Conservation (phyloP, 2,888 invertebrate genomes). For the Selenia dentaria region DNA sequence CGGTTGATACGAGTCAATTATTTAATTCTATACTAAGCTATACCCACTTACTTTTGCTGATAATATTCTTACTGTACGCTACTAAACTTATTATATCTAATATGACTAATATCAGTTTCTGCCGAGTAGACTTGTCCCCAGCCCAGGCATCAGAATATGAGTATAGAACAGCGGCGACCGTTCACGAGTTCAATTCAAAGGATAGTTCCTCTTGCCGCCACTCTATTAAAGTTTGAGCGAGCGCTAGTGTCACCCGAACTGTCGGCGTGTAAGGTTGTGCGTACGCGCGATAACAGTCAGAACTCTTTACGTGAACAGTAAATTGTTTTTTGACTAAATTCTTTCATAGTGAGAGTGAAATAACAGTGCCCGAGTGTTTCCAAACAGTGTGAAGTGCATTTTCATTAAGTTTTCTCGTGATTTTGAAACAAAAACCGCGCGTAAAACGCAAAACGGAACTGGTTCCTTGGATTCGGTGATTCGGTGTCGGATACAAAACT, state of each 20-base stretch:
- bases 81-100: no score
- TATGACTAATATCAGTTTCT: no score
- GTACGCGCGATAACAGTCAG: constrained; percentile 37
- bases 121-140: no score
- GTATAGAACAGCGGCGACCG: no score
- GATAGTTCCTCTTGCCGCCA: constrained; percentile 20
- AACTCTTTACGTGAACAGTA: constrained; percentile 70
- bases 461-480: constrained; percentile 65
- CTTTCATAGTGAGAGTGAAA: constrained; percentile 58
- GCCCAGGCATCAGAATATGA: no score
- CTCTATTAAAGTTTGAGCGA: constrained; percentile 1
- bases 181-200: not conserved
- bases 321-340: constrained; percentile 54
- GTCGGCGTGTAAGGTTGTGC: constrained; percentile 24
- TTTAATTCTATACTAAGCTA: no score
- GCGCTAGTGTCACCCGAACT: constrained; percentile 37
- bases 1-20: no score
- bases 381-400: constrained; percentile 51
- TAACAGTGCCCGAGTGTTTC: constrained; percentile 53
- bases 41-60: no score
- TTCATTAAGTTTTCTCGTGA: constrained; percentile 58
- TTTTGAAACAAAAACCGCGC: constrained; percentile 69
- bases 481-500: constrained; percentile 51
- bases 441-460: constrained; percentile 73
- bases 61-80: no score